A percentile compares a stretch with the other conserved stretches of the same genome.
Evolutionary conservation across 2,797 vertebrate species (phyloP).

Genomic region (Gymnocypris eckloni): DNA sequence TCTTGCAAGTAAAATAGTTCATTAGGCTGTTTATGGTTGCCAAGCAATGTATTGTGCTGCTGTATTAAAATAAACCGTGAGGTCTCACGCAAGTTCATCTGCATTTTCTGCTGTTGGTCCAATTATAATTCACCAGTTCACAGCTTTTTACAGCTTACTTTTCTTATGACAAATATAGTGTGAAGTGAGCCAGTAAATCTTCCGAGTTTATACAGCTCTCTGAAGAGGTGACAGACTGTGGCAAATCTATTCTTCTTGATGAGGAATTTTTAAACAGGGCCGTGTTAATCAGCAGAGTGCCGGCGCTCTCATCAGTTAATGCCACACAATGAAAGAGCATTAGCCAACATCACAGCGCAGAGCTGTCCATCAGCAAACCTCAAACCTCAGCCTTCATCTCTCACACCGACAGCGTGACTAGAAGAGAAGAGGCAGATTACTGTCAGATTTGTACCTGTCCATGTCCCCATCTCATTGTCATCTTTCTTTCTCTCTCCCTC

Average conservation of each 20-base stretch:
- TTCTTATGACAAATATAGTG: conserved; percentile 69
- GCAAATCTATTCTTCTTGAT: conserved; percentile 71
- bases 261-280: conserved; percentile 71
- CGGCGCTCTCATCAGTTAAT: conserved; percentile 63
- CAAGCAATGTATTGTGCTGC: neutral
- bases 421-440: conserved; percentile 34
- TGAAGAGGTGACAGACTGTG: conserved; percentile 58
- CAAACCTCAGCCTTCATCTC: neutral
- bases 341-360: conserved; percentile 65
- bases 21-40: neutral
- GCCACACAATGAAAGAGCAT: conserved; percentile 69
- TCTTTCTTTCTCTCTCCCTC: neutral
- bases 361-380: conserved; percentile 61
- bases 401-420: conserved; percentile 18
- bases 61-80: neutral
- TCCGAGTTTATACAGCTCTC: conserved; percentile 64
- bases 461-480: conserved; percentile 5
- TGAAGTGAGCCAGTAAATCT: conserved; percentile 73
- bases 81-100: neutral
- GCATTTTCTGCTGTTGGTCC: neutral
- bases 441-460: conserved; percentile 38
- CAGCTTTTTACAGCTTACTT: conserved; percentile 62
- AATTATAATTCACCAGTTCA: conserved; percentile 33
- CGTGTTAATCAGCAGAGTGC: conserved; percentile 75
- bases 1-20: neutral